These are phyloP conservation scores for Lophotis ruficrista DNA, from an alignment of 2,113 vertebrate genomes.

Conservation along the genomic window DNA sequence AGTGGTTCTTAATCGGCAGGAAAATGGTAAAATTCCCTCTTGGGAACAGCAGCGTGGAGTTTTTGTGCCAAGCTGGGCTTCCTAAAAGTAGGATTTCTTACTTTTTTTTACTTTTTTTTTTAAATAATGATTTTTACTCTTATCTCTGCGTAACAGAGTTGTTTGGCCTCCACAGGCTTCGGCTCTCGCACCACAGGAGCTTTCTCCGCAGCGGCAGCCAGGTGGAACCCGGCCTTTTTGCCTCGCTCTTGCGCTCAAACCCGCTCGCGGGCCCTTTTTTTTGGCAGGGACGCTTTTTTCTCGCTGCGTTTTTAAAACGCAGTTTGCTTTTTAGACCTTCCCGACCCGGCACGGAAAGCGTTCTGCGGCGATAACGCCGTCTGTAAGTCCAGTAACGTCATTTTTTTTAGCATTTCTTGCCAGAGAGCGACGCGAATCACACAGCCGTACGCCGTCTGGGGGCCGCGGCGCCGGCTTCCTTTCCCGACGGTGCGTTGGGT, in stretches of 20 bases:
- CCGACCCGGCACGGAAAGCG: no score
- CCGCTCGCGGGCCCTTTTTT: neutral
- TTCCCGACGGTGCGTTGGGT: fast-evolving
- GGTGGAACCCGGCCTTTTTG: neutral
- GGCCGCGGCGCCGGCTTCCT: neutral
- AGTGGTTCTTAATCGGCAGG: no score
- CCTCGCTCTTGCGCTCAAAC: neutral
- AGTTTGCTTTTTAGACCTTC: no score
- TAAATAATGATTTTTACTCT: neutral
- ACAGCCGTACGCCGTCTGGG: no score
- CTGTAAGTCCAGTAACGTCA: no score
- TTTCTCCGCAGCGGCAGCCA: neutral
- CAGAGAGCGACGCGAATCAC: no score
- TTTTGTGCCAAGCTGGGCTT: neutral
- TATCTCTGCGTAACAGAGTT: no score
- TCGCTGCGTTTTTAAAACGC: neutral
- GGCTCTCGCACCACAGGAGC: no score
- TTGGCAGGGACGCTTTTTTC: neutral
- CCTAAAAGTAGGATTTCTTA: neutral
- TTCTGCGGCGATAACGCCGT: neutral
- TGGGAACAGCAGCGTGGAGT: fast-evolving
- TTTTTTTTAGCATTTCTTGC: no score
- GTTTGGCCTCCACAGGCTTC: no score
- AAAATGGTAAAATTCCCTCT: neutral
- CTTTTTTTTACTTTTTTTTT: no score